Evolutionary conservation across 2,797 vertebrate genomes (phyloP), one percentile per base, ranked within the genome.

Genomic region (Neopelma chrysocephalum): DNA sequence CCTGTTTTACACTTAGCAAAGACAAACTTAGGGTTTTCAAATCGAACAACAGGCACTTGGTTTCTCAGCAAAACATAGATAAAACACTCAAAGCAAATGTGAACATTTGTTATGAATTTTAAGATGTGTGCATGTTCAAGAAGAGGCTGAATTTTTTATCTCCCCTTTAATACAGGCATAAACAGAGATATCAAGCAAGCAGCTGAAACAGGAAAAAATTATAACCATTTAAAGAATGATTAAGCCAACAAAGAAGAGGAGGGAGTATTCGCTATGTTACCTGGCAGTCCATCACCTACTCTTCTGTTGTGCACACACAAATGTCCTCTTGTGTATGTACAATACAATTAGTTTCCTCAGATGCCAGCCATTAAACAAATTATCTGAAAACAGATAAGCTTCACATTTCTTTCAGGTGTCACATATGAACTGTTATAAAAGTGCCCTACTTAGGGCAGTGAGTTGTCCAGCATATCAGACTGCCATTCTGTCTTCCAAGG

Each of bases 321-420:
- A 53, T 10, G 0, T 27, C 12, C 22, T 84, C 31, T 69, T 51
- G 27, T 6, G 17, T 47, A 50, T 1, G 0, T 23, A 23, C 3
- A n/a, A 8, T 18, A 66, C 4, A 47, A 47, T n/a, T 15, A 36
- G 3, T 36, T 78, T 58, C 10, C 38, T 81, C 50, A 72, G 29
- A 36, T 34, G 57, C 22, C 38, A 70, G 42, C 3, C 29, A 50
- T 29, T 53, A 81, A 56, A 81, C 3, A 73, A 58, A 27, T 38
- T 38, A 51, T 15, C 27, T 70, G 40, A 48, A 65, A 71, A 88
- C 19, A 43, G 4, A 36, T 11, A 47, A 36, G 1, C 10, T 65
- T 34, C n/a, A 20, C 8, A 21, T 76, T 85, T 77, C 27, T 79
- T 90, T 56, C 21, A 38, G 10, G 3, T 40, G n/a, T 61, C 32